Conservation (phyloP, 2,888 invertebrate genomes). For the Brenthis ino region DNA sequence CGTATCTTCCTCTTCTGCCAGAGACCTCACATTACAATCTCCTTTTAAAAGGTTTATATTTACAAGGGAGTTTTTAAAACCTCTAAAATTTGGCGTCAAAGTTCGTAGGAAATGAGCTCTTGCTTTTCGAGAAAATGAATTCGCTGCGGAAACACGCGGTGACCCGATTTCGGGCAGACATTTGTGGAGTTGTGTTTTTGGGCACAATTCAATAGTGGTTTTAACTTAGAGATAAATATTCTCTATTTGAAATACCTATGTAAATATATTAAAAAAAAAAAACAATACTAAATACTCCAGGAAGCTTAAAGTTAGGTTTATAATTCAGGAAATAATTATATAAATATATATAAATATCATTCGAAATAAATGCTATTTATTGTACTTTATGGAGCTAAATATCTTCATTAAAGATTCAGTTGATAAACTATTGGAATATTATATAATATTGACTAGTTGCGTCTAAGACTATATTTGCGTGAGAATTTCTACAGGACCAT, state of each 20-base stretch:
- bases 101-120: constrained; percentile 20
- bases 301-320: background rate
- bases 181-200: constrained; percentile 9
- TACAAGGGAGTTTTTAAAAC: background rate
- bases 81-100: constrained; percentile 18
- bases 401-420: too few relatives aligned
- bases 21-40: too few relatives aligned
- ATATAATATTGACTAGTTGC: too few relatives aligned
- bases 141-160: constrained; percentile 22
- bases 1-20: too few relatives aligned
- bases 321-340: too few relatives aligned
- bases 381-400: too few relatives aligned
- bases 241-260: too few relatives aligned
- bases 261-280: background rate
- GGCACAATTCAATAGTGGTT: constrained; percentile 3
- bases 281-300: background rate
- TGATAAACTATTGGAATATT: too few relatives aligned
- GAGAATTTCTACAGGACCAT: too few relatives aligned
- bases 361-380: too few relatives aligned
- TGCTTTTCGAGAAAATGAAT: constrained; percentile 21
- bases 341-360: too few relatives aligned
- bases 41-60: background rate
- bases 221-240: background rate
- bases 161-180: constrained; percentile 16
- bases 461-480: too few relatives aligned